phyloP scores from a whole-genome alignment of 1,140 invertebrate species.

The Maconellicoccus hirsutus region DNA sequence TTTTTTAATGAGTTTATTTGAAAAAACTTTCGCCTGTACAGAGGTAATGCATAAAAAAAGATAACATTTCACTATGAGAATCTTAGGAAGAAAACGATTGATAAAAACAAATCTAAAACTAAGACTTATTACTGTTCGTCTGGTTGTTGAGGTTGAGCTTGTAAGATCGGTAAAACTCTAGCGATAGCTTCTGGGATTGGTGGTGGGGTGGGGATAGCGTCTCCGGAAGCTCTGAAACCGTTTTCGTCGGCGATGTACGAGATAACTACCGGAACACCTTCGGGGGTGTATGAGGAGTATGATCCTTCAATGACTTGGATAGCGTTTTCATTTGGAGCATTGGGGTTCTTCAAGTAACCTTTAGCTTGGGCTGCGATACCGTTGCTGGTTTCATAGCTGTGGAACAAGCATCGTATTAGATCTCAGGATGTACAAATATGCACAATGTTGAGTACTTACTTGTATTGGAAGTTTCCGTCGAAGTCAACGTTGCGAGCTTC shows the following conservation, averaged over 20 bases:
- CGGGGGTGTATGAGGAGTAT: slow-evolving; percentile 50
- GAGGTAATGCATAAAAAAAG: too few species aligned
- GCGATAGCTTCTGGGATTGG: too few species aligned
- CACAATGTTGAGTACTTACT: slow-evolving; percentile 29
- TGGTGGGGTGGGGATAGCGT: slow-evolving; percentile 23
- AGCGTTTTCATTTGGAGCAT: slow-evolving; percentile 33
- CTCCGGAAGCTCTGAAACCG: slow-evolving; percentile 43
- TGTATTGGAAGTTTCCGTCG: slow-evolving; percentile 36
- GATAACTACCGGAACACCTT: slow-evolving; percentile 47
- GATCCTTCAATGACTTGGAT: slow-evolving; percentile 41
- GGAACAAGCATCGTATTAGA: too few species aligned
- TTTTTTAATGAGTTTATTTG: too few species aligned
- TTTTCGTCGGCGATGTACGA: slow-evolving; percentile 60
- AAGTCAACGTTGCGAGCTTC: slow-evolving; percentile 37
- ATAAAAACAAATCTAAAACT: too few species aligned
- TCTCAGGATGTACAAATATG: too few species aligned
- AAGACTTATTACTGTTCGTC: too few species aligned
- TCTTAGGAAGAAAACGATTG: too few species aligned
- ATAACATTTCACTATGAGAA: too few species aligned
- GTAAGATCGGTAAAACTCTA: too few species aligned
- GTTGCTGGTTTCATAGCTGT: slow-evolving; percentile 60
- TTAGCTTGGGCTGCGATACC: slow-evolving; percentile 52
- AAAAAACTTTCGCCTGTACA: too few species aligned
- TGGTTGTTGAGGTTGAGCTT: too few species aligned
- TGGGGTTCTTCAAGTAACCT: slow-evolving; percentile 44